Percentiles rank a stretch among this genome's conserved stretches.
These are phyloP conservation scores for Barnardius zonarius DNA, from an alignment of 2,113 vertebrate genomes.

Conservation along the genomic window DNA sequence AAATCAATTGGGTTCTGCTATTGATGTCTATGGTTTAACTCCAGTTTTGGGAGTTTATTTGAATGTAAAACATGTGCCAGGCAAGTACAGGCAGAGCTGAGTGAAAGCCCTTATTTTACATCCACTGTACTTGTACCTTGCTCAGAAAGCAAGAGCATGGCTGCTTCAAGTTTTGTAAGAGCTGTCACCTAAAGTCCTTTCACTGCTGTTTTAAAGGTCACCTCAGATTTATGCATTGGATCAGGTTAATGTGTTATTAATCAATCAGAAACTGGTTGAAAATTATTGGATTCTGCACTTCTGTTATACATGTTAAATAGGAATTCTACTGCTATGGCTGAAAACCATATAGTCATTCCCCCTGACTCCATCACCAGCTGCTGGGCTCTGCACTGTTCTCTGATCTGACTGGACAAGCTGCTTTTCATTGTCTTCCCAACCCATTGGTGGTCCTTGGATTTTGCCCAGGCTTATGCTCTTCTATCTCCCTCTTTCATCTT, in stretches of 20 bases:
- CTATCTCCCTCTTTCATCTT: not conserved
- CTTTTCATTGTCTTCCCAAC: not conserved
- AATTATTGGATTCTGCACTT: not conserved
- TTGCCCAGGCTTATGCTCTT: not conserved
- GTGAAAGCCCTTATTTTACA: not conserved
- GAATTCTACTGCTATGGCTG: not conserved
- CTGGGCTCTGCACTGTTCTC: not conserved
- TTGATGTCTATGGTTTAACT: not conserved
- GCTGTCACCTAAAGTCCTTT: not conserved
- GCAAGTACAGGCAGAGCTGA: not conserved
- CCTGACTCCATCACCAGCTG: not conserved
- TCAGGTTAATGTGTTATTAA: conserved; percentile 6
- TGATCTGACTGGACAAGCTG: not conserved
- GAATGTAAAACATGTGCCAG: not conserved
- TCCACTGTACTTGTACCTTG: not conserved
- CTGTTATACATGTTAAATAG: not conserved
- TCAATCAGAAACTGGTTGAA: not conserved
- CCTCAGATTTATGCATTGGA: not conserved
- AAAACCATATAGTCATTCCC: not conserved
- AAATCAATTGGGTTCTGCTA: not conserved
- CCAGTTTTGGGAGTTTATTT: not conserved
- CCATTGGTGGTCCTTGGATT: not conserved
- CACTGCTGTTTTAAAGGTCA: not conserved
- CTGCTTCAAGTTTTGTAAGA: not conserved
- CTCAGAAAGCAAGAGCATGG: not conserved